phyloP scores from a whole-genome alignment of 53 echinoderm and acorn worm genomes.

The Luidia sarsii region DNA sequence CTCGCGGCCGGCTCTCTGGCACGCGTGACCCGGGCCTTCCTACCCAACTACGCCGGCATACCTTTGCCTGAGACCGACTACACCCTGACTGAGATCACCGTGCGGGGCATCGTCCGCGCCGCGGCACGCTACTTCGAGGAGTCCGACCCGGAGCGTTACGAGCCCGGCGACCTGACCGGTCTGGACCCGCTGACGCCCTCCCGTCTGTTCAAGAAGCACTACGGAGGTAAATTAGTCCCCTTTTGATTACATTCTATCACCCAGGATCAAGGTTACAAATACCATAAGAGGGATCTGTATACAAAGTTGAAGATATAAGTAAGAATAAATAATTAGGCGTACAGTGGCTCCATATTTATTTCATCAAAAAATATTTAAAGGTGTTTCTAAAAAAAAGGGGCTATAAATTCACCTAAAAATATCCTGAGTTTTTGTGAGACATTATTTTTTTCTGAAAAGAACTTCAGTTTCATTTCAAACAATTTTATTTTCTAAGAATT shows the following conservation, averaged over 20 bases:
- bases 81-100: slow-evolving; percentile 46
- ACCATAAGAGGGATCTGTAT: neutral
- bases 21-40: slow-evolving; percentile 16
- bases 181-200: slow-evolving; percentile 53
- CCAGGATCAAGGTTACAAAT: neutral
- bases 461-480: too few species aligned
- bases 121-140: slow-evolving; percentile 60
- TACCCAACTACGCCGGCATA: slow-evolving; percentile 26
- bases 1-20: neutral
- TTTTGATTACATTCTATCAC: neutral
- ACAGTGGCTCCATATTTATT: too few species aligned
- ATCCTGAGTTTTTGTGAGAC: too few species aligned
- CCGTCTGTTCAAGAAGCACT: slow-evolving; percentile 29
- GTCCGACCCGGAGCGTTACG: slow-evolving; percentile 19
- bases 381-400: too few species aligned
- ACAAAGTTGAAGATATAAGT: neutral
- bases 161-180: slow-evolving; percentile 6
- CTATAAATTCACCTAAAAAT: too few species aligned
- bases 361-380: too few species aligned
- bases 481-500: too few species aligned
- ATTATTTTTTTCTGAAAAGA: too few species aligned
- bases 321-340: neutral
- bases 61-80: slow-evolving; percentile 28
- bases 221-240: slow-evolving; percentile 69
- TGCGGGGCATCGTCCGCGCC: slow-evolving; percentile 37